A percentile compares a stretch with the other conserved stretches of the same genome.
phyloP scores from a whole-genome alignment of 2,888 invertebrate genomes.

The Rhyacophila evoluta region DNA sequence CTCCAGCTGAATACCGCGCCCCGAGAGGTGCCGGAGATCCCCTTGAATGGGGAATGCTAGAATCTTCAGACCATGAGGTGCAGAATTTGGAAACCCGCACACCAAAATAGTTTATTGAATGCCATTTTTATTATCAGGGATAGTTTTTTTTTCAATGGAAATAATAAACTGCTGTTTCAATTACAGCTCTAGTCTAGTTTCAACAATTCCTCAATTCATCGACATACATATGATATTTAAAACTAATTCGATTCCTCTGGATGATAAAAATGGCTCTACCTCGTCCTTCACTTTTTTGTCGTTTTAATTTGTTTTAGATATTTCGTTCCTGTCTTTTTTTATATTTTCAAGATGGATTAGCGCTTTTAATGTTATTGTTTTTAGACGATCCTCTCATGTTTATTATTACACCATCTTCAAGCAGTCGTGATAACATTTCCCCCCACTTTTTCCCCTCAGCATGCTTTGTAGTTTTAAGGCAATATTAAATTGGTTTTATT shows the following conservation, averaged over 20 bases:
- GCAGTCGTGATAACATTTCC: too few species aligned
- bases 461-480: too few species aligned
- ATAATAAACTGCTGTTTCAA: too few species aligned
- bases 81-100: constrained; percentile 16
- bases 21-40: constrained; percentile 59
- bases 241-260: neutral
- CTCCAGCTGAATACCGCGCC: constrained; percentile 58
- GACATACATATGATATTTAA: too few species aligned
- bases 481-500: too few species aligned
- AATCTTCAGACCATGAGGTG: constrained; percentile 62
- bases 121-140: neutral
- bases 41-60: constrained; percentile 60
- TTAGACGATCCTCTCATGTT: too few species aligned
- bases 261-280: neutral
- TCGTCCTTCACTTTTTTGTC: neutral
- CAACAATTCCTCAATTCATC: too few species aligned
- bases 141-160: neutral
- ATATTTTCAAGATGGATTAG: neutral
- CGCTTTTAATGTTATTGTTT: too few species aligned
- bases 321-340: neutral
- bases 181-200: too few species aligned
- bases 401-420: too few species aligned
- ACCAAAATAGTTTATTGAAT: neutral
- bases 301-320: neutral
- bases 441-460: too few species aligned